Percentiles rank a stretch among this genome's conserved stretches.
These are phyloP conservation scores for Pipistrellus kuhlii DNA, from an alignment of 2,797 vertebrate species.

Conservation along the genomic window DNA sequence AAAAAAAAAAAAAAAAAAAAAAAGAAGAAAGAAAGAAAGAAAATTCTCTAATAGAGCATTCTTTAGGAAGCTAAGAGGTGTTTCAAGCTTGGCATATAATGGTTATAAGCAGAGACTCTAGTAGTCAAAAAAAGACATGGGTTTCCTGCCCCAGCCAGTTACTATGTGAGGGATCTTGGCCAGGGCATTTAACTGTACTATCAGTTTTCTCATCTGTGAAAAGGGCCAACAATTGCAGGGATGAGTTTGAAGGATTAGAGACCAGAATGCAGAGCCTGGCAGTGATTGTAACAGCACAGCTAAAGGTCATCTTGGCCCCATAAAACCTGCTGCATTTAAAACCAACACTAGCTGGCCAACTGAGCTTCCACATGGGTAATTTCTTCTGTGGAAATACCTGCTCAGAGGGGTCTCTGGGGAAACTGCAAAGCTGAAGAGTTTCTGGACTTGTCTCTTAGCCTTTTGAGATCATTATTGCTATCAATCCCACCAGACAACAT, in stretches of 20 bases:
- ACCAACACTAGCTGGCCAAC: background rate
- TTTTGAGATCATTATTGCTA: background rate
- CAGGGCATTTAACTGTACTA: background rate
- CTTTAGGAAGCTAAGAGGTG: background rate
- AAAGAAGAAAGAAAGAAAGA: background rate
- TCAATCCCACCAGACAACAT: background rate
- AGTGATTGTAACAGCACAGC: background rate
- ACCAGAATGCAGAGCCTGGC: background rate
- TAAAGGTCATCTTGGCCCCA: background rate
- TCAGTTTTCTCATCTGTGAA: conserved; percentile 15
- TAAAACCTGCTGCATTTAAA: background rate
- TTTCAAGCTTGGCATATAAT: background rate
- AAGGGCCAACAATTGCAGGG: background rate
- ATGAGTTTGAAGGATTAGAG: background rate
- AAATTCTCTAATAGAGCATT: background rate
- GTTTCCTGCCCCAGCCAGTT: background rate
- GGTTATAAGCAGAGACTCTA: background rate
- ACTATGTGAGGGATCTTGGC: background rate
- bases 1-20: too few relatives aligned
- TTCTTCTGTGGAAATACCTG: background rate
- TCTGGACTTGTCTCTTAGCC: background rate
- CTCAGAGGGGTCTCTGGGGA: background rate
- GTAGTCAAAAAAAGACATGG: background rate
- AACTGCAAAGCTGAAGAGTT: background rate
- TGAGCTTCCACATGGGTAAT: background rate